Percentiles rank a stretch among this genome's conserved stretches.
These are phyloP conservation scores for Condylura cristata DNA, from an alignment of 2,113 vertebrate species.

Conservation along the genomic window DNA sequence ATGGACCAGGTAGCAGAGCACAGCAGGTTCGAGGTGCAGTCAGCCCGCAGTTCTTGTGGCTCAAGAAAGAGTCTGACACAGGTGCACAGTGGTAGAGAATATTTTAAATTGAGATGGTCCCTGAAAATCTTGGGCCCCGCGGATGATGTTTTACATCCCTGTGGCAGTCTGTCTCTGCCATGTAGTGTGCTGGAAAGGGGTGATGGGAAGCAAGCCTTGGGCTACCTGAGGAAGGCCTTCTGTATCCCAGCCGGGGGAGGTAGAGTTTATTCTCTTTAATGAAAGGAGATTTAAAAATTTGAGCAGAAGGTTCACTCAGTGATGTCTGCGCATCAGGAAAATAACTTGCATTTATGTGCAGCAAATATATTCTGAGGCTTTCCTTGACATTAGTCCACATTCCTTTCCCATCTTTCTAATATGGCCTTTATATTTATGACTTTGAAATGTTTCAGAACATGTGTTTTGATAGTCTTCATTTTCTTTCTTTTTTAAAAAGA, in stretches of 20 bases:
- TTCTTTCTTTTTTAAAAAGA: no score
- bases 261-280: neutral
- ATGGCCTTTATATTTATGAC: neutral
- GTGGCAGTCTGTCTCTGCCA: neutral
- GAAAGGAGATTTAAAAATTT: neutral
- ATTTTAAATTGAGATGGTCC: neutral
- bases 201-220: neutral
- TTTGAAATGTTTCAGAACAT: neutral
- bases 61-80: neutral
- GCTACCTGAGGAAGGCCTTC: neutral
- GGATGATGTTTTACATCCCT: neutral
- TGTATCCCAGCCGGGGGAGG: neutral
- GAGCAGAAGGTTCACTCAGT: neutral
- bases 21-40: neutral
- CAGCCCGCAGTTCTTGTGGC: neutral
- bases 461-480: neutral
- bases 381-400: neutral
- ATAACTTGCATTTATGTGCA: neutral
- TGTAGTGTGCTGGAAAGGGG: neutral
- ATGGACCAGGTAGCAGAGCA: neutral
- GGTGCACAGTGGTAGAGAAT: neutral
- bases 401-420: neutral
- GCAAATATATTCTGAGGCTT: neutral
- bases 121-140: neutral
- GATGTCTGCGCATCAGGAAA: neutral